A percentile compares a stretch with the other conserved stretches of the same genome.
Evolutionary conservation across 2,888 invertebrate species (phyloP).

Genomic region (Litoditis marina): DNA sequence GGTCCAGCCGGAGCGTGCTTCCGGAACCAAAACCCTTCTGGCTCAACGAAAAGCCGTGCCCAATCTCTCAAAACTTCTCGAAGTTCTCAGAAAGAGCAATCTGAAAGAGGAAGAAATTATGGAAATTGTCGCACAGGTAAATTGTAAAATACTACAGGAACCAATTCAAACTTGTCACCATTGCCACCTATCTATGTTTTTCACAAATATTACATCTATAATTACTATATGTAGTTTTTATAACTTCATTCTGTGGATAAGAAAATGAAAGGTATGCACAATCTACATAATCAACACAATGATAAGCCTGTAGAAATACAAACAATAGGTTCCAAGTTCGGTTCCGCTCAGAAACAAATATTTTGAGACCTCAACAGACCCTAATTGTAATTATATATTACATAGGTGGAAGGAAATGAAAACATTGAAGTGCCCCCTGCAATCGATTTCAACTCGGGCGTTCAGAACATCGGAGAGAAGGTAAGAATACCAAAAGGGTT

Average conservation of each 20-base stretch:
- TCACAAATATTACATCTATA: no score
- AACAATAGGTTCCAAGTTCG: no score
- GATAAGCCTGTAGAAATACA: no score
- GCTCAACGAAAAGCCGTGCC: slow-evolving; percentile 33
- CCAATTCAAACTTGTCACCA: no score
- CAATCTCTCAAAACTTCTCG: slow-evolving; percentile 44
- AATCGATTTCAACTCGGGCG: slow-evolving; percentile 35
- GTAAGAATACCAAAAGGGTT: no score
- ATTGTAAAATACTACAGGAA: no score
- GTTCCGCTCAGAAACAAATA: no score
- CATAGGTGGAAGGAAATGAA: slow-evolving; percentile 30
- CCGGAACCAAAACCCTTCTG: slow-evolving; percentile 20
- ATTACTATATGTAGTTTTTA: no score
- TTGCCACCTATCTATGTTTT: no score
- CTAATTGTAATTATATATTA: slow-evolving; percentile 9
- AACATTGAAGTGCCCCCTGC: slow-evolving; percentile 34
- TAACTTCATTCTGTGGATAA: no score
- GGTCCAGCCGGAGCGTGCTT: background rate
- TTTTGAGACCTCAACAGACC: no score
- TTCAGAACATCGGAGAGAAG: slow-evolving; percentile 39
- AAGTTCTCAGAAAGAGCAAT: slow-evolving; percentile 47
- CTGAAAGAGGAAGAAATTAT: slow-evolving; percentile 46
- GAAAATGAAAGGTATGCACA: no score
- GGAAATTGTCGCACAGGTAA: slow-evolving; percentile 49
- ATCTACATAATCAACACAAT: background rate